Percentiles rank a stretch among this genome's conserved stretches.
phyloP scores from a whole-genome alignment of 2,888 invertebrate genomes.

The Itoplectis maculator region DNA sequence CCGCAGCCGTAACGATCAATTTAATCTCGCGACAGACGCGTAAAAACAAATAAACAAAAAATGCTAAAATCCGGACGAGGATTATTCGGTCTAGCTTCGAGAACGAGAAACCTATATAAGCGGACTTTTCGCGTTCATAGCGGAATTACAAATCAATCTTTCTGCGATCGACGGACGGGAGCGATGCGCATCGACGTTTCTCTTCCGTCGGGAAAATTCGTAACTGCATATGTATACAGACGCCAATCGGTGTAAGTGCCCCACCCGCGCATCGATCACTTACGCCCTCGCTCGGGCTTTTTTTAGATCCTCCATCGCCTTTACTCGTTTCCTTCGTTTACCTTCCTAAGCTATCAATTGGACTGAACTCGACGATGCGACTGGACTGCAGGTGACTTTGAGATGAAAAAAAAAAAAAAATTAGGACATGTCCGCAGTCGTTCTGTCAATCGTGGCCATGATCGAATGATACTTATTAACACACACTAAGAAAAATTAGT shows the following conservation, averaged over 20 bases:
- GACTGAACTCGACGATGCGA: conserved; percentile 3
- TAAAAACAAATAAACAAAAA: neutral
- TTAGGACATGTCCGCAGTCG: too few species aligned
- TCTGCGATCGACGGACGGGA: neutral
- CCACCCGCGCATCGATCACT: conserved; percentile 27
- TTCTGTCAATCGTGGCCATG: too few species aligned
- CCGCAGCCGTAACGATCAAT: conserved; percentile 30
- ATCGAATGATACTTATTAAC: too few species aligned
- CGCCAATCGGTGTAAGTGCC: conserved; percentile 40
- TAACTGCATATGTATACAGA: conserved; percentile 15
- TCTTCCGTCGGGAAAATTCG: neutral
- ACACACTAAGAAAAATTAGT: too few species aligned
- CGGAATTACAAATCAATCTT: conserved; percentile 26
- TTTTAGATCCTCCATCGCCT: neutral
- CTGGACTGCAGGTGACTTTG: neutral
- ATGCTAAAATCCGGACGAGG: neutral
- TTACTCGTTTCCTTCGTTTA: conserved; percentile 6
- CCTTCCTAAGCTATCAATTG: neutral
- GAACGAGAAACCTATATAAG: neutral
- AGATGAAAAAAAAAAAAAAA: neutral
- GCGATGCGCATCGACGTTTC: neutral
- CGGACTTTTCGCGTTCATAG: neutral
- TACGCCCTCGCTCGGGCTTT: conserved; percentile 8
- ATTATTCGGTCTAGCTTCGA: conserved; percentile 1
- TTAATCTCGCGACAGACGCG: neutral